These are phyloP conservation scores for Pholis gunnellus DNA, from an alignment of 2,113 vertebrate species.

Conservation along the genomic window DNA sequence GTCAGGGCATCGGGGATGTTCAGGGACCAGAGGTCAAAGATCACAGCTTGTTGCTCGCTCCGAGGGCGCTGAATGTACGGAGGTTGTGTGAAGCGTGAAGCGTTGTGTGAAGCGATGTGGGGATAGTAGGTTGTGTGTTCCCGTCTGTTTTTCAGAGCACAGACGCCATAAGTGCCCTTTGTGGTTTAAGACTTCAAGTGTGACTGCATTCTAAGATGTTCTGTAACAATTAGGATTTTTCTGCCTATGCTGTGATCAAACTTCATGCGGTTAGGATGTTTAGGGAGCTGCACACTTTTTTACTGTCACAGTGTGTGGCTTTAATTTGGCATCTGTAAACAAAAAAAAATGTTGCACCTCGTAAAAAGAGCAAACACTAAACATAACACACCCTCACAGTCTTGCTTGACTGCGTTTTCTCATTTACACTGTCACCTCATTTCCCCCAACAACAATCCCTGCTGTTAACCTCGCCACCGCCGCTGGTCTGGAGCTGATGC, in stretches of 20 bases:
- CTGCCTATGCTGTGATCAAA: not conserved
- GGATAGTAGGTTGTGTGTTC: not conserved
- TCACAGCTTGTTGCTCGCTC: slow-evolving; percentile 12
- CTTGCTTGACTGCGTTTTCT: not conserved
- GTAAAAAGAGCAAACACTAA: not conserved
- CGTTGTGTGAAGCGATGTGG: not conserved
- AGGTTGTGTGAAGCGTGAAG: not conserved
- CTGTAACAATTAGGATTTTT: not conserved
- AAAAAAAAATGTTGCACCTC: not conserved
- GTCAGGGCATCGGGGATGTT: not conserved
- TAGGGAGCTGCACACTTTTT: not conserved
- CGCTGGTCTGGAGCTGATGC: not conserved
- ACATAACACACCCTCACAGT: not conserved
- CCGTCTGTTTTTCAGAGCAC: not conserved
- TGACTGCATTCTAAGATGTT: not conserved
- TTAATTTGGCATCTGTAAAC: not conserved
- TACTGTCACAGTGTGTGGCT: slow-evolving; percentile 1
- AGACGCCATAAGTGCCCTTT: not conserved
- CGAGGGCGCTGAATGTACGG: slow-evolving; percentile 1
- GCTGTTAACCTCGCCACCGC: not conserved
- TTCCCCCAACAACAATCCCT: not conserved
- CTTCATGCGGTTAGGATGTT: not conserved
- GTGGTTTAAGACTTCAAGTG: not conserved
- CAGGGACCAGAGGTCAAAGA: slow-evolving; percentile 38
- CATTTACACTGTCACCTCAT: not conserved